Conservation (phyloP, 2,113 vertebrate genomes). For the Procavia capensis region DNA sequence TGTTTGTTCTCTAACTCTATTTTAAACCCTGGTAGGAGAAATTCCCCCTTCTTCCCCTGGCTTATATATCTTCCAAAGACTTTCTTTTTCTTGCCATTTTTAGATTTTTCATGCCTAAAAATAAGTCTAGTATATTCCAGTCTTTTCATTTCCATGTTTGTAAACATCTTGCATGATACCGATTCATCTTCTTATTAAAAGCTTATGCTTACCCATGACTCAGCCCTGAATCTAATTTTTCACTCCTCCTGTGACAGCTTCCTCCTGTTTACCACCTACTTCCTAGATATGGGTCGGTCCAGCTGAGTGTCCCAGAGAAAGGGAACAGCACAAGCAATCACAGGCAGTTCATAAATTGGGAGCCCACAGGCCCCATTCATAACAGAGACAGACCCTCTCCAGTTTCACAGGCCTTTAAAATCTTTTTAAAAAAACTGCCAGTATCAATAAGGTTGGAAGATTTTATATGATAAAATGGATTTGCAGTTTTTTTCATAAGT, state of each 20-base stretch:
- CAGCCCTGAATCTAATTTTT: background rate
- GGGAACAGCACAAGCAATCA: background rate
- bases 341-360: background rate
- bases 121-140: background rate
- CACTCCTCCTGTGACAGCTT: background rate
- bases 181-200: background rate
- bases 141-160: background rate
- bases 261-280: background rate
- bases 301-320: background rate
- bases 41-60: background rate
- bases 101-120: background rate
- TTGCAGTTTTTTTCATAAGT: background rate
- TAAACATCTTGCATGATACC: background rate
- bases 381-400: background rate
- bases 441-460: background rate
- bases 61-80: background rate
- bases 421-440: conserved; percentile 25
- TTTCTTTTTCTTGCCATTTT: background rate
- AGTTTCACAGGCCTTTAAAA: background rate
- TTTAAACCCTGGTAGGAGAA: conserved; percentile 11
- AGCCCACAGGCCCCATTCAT: background rate
- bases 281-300: background rate
- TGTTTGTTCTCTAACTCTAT: background rate
- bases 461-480: background rate
- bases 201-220: no score